Evolutionary conservation across 2,888 invertebrate species (phyloP).

Genomic region (Cylindroiulus punctatus): DNA sequence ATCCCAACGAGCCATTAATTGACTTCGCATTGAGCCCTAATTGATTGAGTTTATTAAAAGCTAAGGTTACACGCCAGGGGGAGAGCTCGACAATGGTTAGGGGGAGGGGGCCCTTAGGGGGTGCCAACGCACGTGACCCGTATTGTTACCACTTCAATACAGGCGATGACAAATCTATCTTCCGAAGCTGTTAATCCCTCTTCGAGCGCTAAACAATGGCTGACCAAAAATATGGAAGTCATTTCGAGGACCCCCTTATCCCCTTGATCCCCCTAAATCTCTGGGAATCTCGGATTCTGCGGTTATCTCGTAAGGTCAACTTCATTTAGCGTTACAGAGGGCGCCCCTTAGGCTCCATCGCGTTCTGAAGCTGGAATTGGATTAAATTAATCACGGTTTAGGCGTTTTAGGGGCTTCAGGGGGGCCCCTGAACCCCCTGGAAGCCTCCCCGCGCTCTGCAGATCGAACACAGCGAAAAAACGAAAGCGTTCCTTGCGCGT

Average conservation of each 20-base stretch:
- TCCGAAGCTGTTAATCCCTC: neutral
- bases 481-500: too few species aligned
- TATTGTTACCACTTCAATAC: neutral
- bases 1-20: neutral
- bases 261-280: neutral
- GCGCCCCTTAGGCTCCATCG: neutral
- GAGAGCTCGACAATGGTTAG: neutral
- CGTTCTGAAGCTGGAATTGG: neutral
- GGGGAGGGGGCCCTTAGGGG: neutral
- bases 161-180: neutral
- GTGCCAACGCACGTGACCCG: neutral
- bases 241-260: neutral
- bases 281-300: neutral
- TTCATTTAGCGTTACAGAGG: neutral
- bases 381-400: neutral
- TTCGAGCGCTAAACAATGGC: neutral
- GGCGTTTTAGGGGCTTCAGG: neutral
- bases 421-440: neutral
- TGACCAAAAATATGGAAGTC: neutral
- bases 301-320: too few species aligned
- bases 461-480: too few species aligned
- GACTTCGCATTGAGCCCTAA: neutral
- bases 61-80: neutral
- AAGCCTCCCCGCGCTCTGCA: neutral
- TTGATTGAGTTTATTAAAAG: slow-evolving; percentile 1